Evolutionary conservation across 1,140 invertebrate genomes (phyloP).

Genomic region (Hestina assimilis): DNA sequence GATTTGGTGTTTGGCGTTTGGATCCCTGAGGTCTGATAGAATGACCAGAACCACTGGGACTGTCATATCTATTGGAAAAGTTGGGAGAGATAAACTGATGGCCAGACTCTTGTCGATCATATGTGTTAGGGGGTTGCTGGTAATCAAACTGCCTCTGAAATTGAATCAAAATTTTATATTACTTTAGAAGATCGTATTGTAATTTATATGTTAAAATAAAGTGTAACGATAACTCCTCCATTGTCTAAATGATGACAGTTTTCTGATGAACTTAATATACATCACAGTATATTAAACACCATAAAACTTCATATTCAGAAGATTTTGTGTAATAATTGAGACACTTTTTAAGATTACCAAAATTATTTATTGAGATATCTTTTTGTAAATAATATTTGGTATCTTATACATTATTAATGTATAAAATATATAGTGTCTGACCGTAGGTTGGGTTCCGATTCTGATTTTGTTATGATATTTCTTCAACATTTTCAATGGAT

Average conservation of each 20-base stretch:
- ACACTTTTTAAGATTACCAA: too few species aligned
- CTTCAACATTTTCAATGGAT: too few species aligned
- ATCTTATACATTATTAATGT: background rate
- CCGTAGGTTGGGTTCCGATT: too few species aligned
- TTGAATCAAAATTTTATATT: conserved; percentile 29
- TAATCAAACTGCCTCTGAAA: conserved; percentile 50
- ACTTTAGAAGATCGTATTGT: background rate
- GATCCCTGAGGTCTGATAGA: conserved; percentile 16
- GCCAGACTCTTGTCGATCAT: conserved; percentile 19
- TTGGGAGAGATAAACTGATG: conserved; percentile 18
- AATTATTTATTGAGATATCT: too few species aligned
- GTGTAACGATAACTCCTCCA: background rate
- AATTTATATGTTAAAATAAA: background rate
- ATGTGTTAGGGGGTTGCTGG: conserved; percentile 18
- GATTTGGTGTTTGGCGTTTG: conserved; percentile 25
- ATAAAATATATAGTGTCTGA: background rate
- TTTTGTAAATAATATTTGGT: too few species aligned
- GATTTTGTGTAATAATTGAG: background rate
- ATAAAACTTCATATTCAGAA: conserved; percentile 6
- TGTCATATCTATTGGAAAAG: conserved; percentile 27
- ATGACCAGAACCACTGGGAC: conserved; percentile 13
- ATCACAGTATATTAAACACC: background rate
- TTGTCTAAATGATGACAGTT: conserved; percentile 3
- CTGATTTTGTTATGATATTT: too few species aligned
- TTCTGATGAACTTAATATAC: conserved; percentile 3